Base-by-base conservation (phyloP, 2,113 vertebrate genomes). In the Cyphomyrus discorhynchus region DNA sequence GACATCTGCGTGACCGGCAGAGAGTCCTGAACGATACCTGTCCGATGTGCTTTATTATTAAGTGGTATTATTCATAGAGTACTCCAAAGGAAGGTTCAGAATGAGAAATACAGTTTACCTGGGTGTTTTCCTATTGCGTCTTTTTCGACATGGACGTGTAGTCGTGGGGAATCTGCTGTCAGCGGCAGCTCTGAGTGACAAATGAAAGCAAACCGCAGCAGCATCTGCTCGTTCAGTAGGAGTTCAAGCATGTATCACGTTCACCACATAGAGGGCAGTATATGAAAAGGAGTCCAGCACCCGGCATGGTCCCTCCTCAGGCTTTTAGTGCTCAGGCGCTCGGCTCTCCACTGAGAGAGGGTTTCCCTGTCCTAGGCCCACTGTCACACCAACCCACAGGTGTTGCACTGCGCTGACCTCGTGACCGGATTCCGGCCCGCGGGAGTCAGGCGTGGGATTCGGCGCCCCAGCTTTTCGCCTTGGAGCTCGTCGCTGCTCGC, bases 191-290 rank as follows among this genome's bases (percentile, higher is more conserved):
- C 42, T 17, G n/a, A 35, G 31, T 0, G 80, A 47, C 17, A n/a
- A 83, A 10, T 1, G 45, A 84, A 11, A 47, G 82, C 21, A n/a
- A 46, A 9, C 24, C 2, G 1, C 74, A 39, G 45, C 21, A 83
- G 42, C 39, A 4, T 10, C 39, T 24, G 21, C 21, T 56, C 24
- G 24, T 45, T 27, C 35, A 27, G 52, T 11, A 21, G n/a, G 46
- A 56, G 24, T 19, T 47, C 52, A 6, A 21, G 89, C 89, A 66
- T 80, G 89, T 89, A 45, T 85, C 89, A 58, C n/a, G 24, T 45
- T 89, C 52, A 47, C 52, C 89, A 89, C 89, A 89, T 89, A 89
- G 89, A 85, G 89, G 89, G 89, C 89, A 89, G 89, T 84, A 85
- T 89, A 58, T 47, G 77, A 89, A 62, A 83, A 62, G 89, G 80